A percentile compares a stretch with the other conserved stretches of the same genome.
Conservation (phyloP, 2,888 invertebrate species). For the Trissolcus brochymenae region DNA sequence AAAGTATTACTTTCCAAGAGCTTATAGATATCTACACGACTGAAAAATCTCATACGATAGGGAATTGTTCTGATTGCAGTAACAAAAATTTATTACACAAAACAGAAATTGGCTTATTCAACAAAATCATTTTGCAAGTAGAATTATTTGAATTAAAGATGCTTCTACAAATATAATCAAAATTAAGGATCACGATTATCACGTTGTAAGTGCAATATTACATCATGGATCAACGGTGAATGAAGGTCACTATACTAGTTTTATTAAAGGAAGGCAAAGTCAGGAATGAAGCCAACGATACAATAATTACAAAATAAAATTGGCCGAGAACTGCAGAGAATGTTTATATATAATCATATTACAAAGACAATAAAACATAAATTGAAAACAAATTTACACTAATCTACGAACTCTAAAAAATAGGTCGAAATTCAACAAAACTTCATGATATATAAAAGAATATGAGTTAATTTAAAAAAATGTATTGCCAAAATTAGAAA, state of each 20-base stretch:
- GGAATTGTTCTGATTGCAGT: not conserved
- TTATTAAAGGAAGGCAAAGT: not conserved
- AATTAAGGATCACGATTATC: not conserved
- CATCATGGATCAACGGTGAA: not conserved
- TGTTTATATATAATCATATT: slow-evolving; percentile 2
- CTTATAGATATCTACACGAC: not conserved
- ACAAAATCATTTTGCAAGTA: not conserved
- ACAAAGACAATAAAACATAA: not conserved
- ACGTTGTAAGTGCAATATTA: not conserved
- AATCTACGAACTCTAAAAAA: too few relatives aligned
- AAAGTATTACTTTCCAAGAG: not conserved
- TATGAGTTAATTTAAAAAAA: not conserved
- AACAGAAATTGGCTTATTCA: not conserved
- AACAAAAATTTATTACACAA: slow-evolving; percentile 1
- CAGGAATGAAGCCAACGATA: slow-evolving; percentile 1
- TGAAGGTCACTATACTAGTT: slow-evolving; percentile 8
- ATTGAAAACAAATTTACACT: too few relatives aligned
- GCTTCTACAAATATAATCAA: not conserved
- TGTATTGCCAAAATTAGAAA: too few relatives aligned
- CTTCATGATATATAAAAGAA: not conserved
- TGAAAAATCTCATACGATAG: not conserved
- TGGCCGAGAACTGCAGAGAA: slow-evolving; percentile 1
- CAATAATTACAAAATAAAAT: not conserved
- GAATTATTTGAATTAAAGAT: not conserved
- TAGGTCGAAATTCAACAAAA: not conserved